A percentile compares a stretch with the other conserved stretches of the same genome.
phyloP scores from a whole-genome alignment of 2,888 invertebrate species.

The Osmoderma eremita region DNA sequence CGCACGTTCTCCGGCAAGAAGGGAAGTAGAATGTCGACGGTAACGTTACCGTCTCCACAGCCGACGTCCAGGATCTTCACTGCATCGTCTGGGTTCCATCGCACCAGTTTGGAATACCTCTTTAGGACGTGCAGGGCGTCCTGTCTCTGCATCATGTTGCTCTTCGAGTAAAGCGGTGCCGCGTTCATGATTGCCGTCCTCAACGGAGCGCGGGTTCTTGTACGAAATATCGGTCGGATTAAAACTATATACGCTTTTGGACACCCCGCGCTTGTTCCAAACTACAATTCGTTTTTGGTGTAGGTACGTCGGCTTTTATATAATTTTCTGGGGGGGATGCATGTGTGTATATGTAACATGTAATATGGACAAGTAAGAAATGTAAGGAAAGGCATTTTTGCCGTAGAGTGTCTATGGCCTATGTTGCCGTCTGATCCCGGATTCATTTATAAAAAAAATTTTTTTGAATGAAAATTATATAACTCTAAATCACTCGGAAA shows the following conservation, averaged over 20 bases:
- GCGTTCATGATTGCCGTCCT: conserved; percentile 65
- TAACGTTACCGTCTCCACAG: conserved; percentile 78
- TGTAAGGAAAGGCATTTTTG: too few relatives aligned
- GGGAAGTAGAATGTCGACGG: conserved; percentile 72
- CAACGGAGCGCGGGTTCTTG: conserved; percentile 7
- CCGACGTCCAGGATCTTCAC: conserved; percentile 76
- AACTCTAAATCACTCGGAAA: too few relatives aligned
- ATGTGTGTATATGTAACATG: neutral
- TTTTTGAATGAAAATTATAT: too few relatives aligned
- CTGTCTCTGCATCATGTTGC: conserved; percentile 74
- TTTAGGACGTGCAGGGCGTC: conserved; percentile 73
- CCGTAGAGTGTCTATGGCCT: too few relatives aligned
- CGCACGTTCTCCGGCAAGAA: conserved; percentile 68
- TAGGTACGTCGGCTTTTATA: conserved; percentile 48
- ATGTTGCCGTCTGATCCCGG: too few relatives aligned
- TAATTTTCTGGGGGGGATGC: conserved; percentile 45
- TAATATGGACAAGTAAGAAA: too few relatives aligned
- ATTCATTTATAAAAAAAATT: too few relatives aligned
- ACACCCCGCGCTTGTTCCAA: conserved; percentile 40
- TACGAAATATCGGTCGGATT: conserved; percentile 26
- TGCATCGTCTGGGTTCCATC: conserved; percentile 62
- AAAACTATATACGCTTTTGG: conserved; percentile 16
- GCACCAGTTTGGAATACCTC: conserved; percentile 69
- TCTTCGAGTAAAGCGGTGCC: conserved; percentile 74
- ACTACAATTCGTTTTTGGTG: conserved; percentile 47